A percentile compares a stretch with the other conserved stretches of the same genome.
These are phyloP conservation scores for Amphipoea lucens DNA, from an alignment of 2,888 invertebrate genomes.

Conservation along the genomic window DNA sequence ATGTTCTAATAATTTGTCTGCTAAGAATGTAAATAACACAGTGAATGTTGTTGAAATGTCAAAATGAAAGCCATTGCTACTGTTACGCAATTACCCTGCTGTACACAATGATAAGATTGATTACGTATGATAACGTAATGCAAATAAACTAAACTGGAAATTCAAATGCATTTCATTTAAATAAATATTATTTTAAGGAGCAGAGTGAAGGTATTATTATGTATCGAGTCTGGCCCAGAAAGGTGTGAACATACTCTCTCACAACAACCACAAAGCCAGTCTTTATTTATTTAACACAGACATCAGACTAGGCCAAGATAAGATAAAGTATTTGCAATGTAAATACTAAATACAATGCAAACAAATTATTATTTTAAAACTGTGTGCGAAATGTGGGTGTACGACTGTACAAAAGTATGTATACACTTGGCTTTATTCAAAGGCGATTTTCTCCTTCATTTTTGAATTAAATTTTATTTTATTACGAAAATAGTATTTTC, in stretches of 20 bases:
- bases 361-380: neutral
- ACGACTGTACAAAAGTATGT: neutral
- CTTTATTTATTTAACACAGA: conserved; percentile 5
- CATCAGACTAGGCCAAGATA: conserved; percentile 17
- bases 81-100: too few species aligned
- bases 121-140: neutral
- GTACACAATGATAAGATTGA: neutral
- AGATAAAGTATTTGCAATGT: conserved; percentile 22
- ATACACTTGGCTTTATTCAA: too few species aligned
- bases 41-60: neutral
- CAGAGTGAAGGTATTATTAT: neutral
- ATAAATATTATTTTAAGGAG: neutral
- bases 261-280: neutral
- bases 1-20: neutral
- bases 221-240: neutral
- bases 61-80: neutral
- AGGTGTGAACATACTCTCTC: neutral
- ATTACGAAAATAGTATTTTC: too few species aligned
- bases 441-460: too few species aligned
- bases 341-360: neutral
- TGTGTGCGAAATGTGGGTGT: neutral
- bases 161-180: conserved; percentile 2
- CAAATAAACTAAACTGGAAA: neutral
- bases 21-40: neutral
- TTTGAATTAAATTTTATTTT: too few species aligned